Evolutionary conservation across 2,888 invertebrate species (phyloP).

Genomic region (Acrocera orbiculus): DNA sequence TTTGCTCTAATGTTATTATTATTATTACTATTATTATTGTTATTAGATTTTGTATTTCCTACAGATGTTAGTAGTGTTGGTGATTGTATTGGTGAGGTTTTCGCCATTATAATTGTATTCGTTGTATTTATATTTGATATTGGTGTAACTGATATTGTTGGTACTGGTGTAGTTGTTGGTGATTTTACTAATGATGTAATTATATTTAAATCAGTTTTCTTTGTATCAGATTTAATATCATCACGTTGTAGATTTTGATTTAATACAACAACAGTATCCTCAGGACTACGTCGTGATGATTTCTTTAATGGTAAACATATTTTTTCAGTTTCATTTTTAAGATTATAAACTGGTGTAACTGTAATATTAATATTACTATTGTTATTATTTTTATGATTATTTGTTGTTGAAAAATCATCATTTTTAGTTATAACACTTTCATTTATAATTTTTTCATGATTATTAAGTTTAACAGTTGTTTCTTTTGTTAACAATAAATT

Average conservation of each 20-base stretch:
- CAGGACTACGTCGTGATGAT: conserved; percentile 19
- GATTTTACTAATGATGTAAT: too few species aligned
- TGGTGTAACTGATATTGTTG: too few species aligned
- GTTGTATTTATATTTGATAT: too few species aligned
- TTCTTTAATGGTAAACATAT: conserved; percentile 21
- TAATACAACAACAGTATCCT: conserved; percentile 16
- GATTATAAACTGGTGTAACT: conserved; percentile 9
- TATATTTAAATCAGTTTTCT: too few species aligned
- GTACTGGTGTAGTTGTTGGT: too few species aligned
- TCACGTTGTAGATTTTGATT: conserved; percentile 12
- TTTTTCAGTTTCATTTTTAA: conserved; percentile 15
- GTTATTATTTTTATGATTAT: not conserved
- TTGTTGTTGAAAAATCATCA: conserved; percentile 3
- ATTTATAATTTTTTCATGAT: conserved; percentile 5
- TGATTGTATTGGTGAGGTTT: too few species aligned
- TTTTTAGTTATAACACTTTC: conserved; percentile 16
- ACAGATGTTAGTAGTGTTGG: too few species aligned
- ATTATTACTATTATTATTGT: too few species aligned
- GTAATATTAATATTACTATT: conserved; percentile 4
- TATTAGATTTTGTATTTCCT: too few species aligned
- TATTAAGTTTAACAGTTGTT: conserved; percentile 1
- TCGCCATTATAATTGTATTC: too few species aligned
- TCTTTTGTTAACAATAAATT: conserved; percentile 10
- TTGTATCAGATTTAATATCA: conserved; percentile 8
- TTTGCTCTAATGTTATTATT: too few species aligned